phyloP scores from a whole-genome alignment of 2,113 vertebrate species.

The Dendropsophus ebraccatus region DNA sequence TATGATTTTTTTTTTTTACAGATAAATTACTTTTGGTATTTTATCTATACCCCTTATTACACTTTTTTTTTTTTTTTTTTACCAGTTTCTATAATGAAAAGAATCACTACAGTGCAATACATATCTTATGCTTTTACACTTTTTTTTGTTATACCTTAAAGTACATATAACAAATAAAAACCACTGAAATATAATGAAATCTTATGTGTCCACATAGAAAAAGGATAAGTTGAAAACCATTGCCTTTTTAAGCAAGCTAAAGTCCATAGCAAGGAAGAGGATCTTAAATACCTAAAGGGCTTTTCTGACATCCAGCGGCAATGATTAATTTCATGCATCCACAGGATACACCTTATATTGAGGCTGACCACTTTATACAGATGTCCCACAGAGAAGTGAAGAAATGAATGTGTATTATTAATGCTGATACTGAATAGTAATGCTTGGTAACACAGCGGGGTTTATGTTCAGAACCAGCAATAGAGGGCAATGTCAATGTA shows the following conservation, averaged over 20 bases:
- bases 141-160: not conserved
- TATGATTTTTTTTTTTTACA: slow-evolving; percentile 57
- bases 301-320: slow-evolving; percentile 44
- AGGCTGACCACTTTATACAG: slow-evolving; percentile 49
- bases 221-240: not conserved
- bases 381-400: slow-evolving; percentile 45
- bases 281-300: slow-evolving; percentile 46
- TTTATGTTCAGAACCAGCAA: slow-evolving; percentile 50
- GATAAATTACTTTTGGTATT: slow-evolving; percentile 61
- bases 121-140: not conserved
- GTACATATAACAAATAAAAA: slow-evolving; percentile 1
- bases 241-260: not conserved
- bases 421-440: slow-evolving; percentile 51
- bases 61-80: too few relatives aligned
- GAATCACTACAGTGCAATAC: not conserved
- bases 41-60: not conserved
- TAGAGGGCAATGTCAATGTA: slow-evolving; percentile 55
- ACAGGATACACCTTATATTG: slow-evolving; percentile 49
- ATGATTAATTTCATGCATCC: slow-evolving; percentile 52
- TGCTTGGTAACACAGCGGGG: slow-evolving; percentile 54
- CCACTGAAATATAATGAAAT: not conserved
- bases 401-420: slow-evolving; percentile 57
- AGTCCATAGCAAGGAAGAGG: not conserved
- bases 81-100: not conserved
- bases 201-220: not conserved